These are phyloP conservation scores for Orthosia gothica DNA, from an alignment of 2,888 invertebrate species.

Conservation along the genomic window DNA sequence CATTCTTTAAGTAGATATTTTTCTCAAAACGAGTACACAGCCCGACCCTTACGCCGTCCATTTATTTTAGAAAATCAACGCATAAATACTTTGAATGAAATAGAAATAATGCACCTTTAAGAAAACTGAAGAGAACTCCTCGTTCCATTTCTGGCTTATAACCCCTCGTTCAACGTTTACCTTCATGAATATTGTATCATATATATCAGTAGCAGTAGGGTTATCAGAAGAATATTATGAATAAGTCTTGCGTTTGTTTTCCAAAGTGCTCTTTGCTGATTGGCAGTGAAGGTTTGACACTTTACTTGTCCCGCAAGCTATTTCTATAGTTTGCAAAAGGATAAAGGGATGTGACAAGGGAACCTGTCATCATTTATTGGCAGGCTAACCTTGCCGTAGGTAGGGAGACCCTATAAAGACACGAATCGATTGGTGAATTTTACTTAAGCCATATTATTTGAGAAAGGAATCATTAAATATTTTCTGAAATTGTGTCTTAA, in stretches of 20 bases:
- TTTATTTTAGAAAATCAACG: conserved; percentile 31
- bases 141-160: conserved; percentile 35
- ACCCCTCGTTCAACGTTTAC: conserved; percentile 35
- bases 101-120: conserved; percentile 11
- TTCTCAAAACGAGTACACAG: not conserved
- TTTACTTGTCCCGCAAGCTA: not conserved
- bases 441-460: not conserved
- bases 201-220: not conserved
- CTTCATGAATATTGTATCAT: conserved; percentile 59
- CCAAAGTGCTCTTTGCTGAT: conserved; percentile 34
- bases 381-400: not conserved
- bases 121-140: conserved; percentile 27
- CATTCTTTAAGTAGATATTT: not conserved
- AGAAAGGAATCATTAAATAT: not conserved
- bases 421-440: too few species aligned
- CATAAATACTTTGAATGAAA: conserved; percentile 42
- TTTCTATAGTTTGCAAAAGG: conserved; percentile 22
- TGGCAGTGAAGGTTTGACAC: conserved; percentile 33
- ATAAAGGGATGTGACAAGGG: not conserved
- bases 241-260: conserved; percentile 24
- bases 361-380: conserved; percentile 17
- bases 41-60: not conserved
- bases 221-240: conserved; percentile 50
- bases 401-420: not conserved
- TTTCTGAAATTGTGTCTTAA: not conserved